Base-by-base conservation (phyloP, 2,888 invertebrate species). In the Melinopterus prodromus region DNA sequence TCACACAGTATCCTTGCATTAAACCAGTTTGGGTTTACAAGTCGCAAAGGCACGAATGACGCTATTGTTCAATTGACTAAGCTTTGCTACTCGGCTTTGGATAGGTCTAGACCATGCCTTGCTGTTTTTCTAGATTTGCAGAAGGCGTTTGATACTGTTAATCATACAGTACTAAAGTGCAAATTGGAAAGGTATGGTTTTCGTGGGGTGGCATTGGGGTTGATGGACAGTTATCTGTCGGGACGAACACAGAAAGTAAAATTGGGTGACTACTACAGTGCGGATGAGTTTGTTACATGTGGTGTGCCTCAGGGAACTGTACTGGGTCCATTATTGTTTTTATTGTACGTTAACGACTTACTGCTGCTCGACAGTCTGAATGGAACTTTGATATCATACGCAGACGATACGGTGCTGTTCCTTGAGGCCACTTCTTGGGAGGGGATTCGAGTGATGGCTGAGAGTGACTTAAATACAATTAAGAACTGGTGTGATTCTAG, bases 141-240 rank as follows among this genome's bases (percentile, higher is more conserved):
- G 53, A 53, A 53, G 53, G 53, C 53, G 53, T 53, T 53, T 53
- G 53, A 53, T 53, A 53, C 53, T 53, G 53, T 53, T 53, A 53
- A 53, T 53, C 53, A 53, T 53, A 53, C 53, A 53, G 5, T 53
- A 53, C 53, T 53, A 6, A 53, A 12, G 12, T 6, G 53, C 53
- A 53, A 1, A 53, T 53, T 53, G 53, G 9, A 53, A 53, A 53
- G 53, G 12, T 53, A 53, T 53, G 53, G 53, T 7, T 53, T 53
- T 53, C 53, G 53, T 53, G 53, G 53, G 53, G 53, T 53, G 53
- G 53, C 53, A 53, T 12, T 53, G 53, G 5, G 5, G 5, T 53
- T 53, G 5, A 53, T 53, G 53, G 53, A 53, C 53, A 53, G 53
- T 53, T 53, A 53, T 53, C 12, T 53, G 53, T 53, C 53, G 53